These are phyloP conservation scores for Phaenicophaeus curvirostris DNA, from an alignment of 2,797 vertebrate species.

Conservation along the genomic window DNA sequence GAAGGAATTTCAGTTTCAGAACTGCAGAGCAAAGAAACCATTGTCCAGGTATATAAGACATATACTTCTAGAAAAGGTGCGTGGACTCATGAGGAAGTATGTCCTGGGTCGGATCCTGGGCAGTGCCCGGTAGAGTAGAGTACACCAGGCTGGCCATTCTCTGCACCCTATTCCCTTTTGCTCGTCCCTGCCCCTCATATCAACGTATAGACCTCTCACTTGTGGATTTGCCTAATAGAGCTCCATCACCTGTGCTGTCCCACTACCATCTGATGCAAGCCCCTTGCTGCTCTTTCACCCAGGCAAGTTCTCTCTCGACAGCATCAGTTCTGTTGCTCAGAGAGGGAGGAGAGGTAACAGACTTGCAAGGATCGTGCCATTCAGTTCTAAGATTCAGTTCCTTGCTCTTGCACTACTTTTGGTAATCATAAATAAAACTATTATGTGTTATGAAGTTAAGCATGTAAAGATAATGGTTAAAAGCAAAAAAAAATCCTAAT, in stretches of 20 bases:
- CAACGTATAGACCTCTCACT: neutral
- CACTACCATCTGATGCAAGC: neutral
- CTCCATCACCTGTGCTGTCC: neutral
- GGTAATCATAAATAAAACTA: neutral
- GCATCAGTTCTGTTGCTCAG: neutral
- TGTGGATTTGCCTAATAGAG: neutral
- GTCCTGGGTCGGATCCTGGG: neutral
- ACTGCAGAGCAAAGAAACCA: neutral
- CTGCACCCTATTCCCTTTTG: neutral
- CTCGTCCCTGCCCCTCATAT: neutral
- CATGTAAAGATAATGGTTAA: neutral
- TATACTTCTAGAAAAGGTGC: accelerated
- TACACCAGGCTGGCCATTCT: neutral
- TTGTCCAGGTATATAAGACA: neutral
- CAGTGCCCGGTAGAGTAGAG: neutral
- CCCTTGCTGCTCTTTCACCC: neutral
- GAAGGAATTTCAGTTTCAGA: neutral
- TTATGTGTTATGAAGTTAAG: accelerated
- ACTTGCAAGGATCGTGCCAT: neutral
- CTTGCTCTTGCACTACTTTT: neutral
- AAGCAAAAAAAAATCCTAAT: neutral
- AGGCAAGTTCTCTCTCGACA: neutral
- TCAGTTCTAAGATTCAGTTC: neutral
- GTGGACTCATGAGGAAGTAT: neutral
- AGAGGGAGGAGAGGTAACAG: neutral